phyloP scores from a whole-genome alignment of 1,140 invertebrate genomes.

The Aphaenogaster floridana region DNA sequence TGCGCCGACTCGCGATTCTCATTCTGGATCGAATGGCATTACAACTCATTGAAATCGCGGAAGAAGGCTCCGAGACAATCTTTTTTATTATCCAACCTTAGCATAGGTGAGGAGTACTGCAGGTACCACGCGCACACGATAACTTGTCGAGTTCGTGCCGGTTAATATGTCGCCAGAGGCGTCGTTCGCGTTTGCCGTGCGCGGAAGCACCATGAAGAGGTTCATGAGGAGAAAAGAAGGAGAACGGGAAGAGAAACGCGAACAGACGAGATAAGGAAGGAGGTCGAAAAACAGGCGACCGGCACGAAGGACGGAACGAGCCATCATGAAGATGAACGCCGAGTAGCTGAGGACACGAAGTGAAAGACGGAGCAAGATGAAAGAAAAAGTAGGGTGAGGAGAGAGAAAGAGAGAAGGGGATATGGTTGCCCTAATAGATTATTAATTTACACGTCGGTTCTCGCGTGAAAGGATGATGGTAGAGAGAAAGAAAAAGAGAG shows the following conservation, averaged over 20 bases:
- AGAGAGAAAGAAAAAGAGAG: slow-evolving; percentile 19
- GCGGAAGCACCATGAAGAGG: slow-evolving; percentile 53
- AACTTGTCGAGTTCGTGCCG: slow-evolving; percentile 67
- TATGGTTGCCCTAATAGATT: slow-evolving; percentile 81
- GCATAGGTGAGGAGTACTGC: neutral
- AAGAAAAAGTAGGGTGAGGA: slow-evolving; percentile 2
- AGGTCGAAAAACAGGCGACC: slow-evolving; percentile 27
- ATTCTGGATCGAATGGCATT: neutral
- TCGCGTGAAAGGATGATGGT: slow-evolving; percentile 72
- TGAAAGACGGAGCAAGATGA: slow-evolving; percentile 12
- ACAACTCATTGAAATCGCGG: neutral
- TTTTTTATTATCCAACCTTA: slow-evolving; percentile 51
- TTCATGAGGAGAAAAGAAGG: slow-evolving; percentile 36
- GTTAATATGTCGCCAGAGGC: slow-evolving; percentile 79
- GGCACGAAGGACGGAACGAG: slow-evolving; percentile 31
- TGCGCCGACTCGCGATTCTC: slow-evolving; percentile 33
- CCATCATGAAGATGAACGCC: slow-evolving; percentile 47
- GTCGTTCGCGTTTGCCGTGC: slow-evolving; percentile 48
- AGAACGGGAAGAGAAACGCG: slow-evolving; percentile 22
- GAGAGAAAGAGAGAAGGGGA: slow-evolving; percentile 33
- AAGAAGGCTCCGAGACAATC: slow-evolving; percentile 18
- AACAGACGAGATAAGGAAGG: slow-evolving; percentile 31
- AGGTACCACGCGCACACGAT: slow-evolving; percentile 41
- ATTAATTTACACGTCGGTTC: slow-evolving; percentile 84
- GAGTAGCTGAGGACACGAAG: slow-evolving; percentile 9